Evolutionary conservation across 2,113 vertebrate species (phyloP).

Genomic region (Petrocephalus microphthalmus): DNA sequence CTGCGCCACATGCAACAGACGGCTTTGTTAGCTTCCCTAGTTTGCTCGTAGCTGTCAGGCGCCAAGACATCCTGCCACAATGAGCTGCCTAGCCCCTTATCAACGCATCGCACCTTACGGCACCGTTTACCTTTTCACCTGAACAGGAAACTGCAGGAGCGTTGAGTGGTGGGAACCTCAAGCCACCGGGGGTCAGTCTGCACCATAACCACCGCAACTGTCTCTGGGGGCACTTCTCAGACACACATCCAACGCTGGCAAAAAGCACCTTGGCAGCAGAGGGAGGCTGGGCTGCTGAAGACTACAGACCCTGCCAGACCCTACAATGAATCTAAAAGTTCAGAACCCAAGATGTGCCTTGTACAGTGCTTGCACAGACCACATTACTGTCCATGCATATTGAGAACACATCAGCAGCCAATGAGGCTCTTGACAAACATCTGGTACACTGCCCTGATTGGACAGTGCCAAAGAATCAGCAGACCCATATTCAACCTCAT

Average conservation of each 20-base stretch:
- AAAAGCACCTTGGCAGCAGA: not conserved
- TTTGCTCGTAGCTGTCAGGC: not conserved
- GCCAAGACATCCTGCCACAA: not conserved
- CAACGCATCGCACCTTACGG: conserved; percentile 15
- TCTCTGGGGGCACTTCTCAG: not conserved
- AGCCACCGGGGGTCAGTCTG: conserved; percentile 14
- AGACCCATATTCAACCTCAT: not conserved
- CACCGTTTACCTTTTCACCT: conserved; percentile 19
- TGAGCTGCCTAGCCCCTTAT: not conserved
- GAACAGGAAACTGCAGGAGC: conserved; percentile 11
- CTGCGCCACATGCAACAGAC: not conserved
- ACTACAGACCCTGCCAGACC: not conserved
- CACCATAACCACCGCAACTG: conserved; percentile 15
- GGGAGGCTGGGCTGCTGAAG: not conserved
- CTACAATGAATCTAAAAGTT: not conserved
- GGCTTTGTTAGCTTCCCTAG: not conserved
- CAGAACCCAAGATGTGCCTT: not conserved
- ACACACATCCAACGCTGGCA: not conserved
- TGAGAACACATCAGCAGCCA: not conserved
- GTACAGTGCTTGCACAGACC: not conserved
- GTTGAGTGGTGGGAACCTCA: conserved; percentile 21
- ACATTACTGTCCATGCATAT: not conserved
- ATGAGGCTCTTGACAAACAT: not conserved
- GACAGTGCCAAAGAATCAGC: not conserved
- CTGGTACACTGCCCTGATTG: not conserved